Percentiles rank a stretch among this genome's conserved stretches.
Conservation (phyloP, 2,113 vertebrate genomes). For the Sclerurus mexicanus region DNA sequence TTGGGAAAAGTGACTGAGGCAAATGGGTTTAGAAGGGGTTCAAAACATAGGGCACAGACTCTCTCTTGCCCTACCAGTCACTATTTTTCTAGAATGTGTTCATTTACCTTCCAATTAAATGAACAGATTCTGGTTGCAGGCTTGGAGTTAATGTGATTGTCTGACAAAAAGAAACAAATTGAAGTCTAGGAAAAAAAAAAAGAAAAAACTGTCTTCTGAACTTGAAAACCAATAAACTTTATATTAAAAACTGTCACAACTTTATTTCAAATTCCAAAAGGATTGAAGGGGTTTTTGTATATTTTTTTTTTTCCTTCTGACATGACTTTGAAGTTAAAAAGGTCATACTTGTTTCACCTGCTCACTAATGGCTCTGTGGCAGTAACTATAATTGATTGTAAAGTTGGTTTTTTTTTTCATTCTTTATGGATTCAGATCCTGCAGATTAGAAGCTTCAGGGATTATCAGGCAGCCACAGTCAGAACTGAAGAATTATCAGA, state of each 20-base stretch:
- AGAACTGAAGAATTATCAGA: constrained; percentile 67
- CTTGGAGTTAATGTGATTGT: neutral
- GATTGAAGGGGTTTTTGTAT: neutral
- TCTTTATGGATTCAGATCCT: constrained; percentile 66
- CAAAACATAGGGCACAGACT: neutral
- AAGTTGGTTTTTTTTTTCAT: neutral
- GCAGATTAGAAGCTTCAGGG: constrained; percentile 45
- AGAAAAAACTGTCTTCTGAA: neutral
- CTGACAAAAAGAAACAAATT: neutral
- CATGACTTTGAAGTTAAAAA: constrained; percentile 56
- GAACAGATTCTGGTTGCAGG: neutral
- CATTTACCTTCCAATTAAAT: neutral
- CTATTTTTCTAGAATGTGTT: neutral
- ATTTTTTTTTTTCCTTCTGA: neutral
- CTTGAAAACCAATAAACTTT: neutral
- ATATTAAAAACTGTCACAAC: neutral
- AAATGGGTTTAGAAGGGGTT: neutral
- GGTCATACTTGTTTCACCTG: constrained; percentile 29
- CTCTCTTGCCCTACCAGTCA: rapidly evolving
- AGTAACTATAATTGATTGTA: constrained; percentile 55
- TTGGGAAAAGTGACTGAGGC: neutral
- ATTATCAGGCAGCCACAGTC: constrained; percentile 60
- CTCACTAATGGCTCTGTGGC: constrained; percentile 29
- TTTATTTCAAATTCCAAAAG: constrained; percentile 17
- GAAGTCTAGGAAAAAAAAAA: neutral